Evolutionary conservation across 2,113 vertebrate genomes (phyloP), one percentile per base, ranked within the genome.

Genomic region (Aix galericulata): DNA sequence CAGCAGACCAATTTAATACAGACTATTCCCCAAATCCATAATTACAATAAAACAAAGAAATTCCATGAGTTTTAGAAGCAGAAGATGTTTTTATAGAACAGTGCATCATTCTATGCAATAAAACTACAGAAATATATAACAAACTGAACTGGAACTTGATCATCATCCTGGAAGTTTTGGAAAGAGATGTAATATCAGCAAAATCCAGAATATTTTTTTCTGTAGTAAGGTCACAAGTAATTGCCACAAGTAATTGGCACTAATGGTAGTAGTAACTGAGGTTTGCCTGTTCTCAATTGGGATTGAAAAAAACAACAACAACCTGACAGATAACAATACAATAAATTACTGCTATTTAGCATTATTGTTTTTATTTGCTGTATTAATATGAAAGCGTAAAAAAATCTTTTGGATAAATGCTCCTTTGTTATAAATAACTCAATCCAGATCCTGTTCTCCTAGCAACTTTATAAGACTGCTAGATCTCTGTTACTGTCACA

Each of bases 1-100:
- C 87, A 96, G 44, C 48, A 91, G 66, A 96, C 20, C 34, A 96
- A 91, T 91, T 97, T 82, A 89, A 96, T 55, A 86, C 38, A 85
- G 94, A 96, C 64, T 94, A 96, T 86, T 94, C 20, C 63, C 31
- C 27, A 93, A 91, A 75, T 86, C 86, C 66, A 34, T 78, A 82
- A 94, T 89, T 91, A 83, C 6, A 8, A 91, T 10, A 34, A 96
- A 94, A 96, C 58, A 97, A 93, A 96, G 64, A 62, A 46, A 8
- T 80, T 72, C 31, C 34, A 91, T 86, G 52, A 5, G 48, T 82
- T 93, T 95, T 86, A 94, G 73, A 82, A 95, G 75, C 14, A 86
- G 58, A 92, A 32, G 13, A 83, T 86, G 82, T n/a, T 92, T 92
- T 93, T 84, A 93, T 27, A 84, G 83, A 96, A 87, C 44, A 64